Conservation (phyloP, 2,888 invertebrate genomes). For the Nebria salina region DNA sequence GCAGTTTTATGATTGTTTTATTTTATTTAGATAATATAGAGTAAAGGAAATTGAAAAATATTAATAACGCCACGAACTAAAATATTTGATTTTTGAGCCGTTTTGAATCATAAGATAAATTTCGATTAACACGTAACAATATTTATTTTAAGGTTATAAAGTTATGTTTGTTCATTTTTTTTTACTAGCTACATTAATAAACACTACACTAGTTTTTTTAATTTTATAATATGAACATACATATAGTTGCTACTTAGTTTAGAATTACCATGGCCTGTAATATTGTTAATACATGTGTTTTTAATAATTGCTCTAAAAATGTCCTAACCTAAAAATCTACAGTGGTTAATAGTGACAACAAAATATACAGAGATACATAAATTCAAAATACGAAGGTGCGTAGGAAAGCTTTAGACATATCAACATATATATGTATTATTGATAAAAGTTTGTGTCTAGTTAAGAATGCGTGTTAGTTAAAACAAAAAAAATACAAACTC, state of each 20-base stretch:
- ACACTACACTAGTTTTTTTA: constrained; percentile 2
- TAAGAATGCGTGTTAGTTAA: constrained; percentile 16
- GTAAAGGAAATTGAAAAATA: background rate
- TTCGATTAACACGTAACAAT: background rate
- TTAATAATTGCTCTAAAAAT: constrained; percentile 24
- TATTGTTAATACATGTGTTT: constrained; percentile 37
- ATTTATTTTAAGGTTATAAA: background rate
- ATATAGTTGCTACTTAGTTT: constrained; percentile 35
- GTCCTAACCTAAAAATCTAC: constrained; percentile 40
- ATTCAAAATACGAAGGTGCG: constrained; percentile 40
- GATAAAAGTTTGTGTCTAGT: constrained; percentile 9
- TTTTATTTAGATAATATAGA: no score
- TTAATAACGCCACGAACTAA: background rate
- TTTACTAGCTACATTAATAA: background rate
- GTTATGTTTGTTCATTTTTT: background rate
- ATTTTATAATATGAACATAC: constrained; percentile 22
- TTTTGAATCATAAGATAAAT: background rate
- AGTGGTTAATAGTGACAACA: constrained; percentile 41
- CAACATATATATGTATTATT: constrained; percentile 12
- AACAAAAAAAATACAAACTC: constrained; percentile 51
- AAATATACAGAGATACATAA: constrained; percentile 40
- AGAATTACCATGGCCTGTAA: constrained; percentile 43
- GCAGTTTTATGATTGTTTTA: no score
- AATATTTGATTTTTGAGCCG: background rate
- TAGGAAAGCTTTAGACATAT: constrained; percentile 39